Base-by-base conservation (phyloP, 2,888 invertebrate species). In the Odontocerum albicorne region DNA sequence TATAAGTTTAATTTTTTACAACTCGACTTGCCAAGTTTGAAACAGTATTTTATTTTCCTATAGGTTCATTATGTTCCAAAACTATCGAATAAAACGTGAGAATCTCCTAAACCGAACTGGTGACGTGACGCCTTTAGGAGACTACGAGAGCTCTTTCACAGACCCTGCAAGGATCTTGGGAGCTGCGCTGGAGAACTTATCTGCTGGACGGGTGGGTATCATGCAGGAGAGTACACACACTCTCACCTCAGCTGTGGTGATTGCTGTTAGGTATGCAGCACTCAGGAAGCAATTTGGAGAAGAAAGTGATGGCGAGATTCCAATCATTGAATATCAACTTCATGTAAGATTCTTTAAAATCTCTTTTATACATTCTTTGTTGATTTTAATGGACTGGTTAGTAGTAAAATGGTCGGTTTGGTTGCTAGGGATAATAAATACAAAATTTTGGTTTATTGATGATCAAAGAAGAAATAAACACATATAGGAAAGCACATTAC, bases 121-220 rank as follows among this genome's bases (percentile, higher is more conserved):
- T 4, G 94, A 96, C 69, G 91, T 97, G 13, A 89, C 90, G 0
- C 83, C 87, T 3, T 90, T 91, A 10, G 96, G 96, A 0, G 80
- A 83, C 59, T 97, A 96, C 68, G 88, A 92, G 64, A 90, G 92
- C 63, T 88, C 91, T n/a, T 92, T 90, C 70, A 88, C 91, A 39
- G 93, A 95, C 66, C 91, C 93, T 0, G 89, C 87, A 32, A 87
- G 86, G 68, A 86, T 93, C 65, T 80, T 95, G 62, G 94, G 89
- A 0, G 90, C 90, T 0, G 90, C 91, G 0, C 74, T 95, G 36
- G 94, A 94, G 65, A 90, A 90, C 62, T 77, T 96, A 62, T 95
- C 94, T 0, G 87, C 89, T 45, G 95, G 93, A 62, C 81, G 90
- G 46, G 82, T 91, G 43, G 87, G 86, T 4, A 90, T 92, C 55